phyloP scores from a whole-genome alignment of 2,113 vertebrate species.

The Meriones unguiculatus region DNA sequence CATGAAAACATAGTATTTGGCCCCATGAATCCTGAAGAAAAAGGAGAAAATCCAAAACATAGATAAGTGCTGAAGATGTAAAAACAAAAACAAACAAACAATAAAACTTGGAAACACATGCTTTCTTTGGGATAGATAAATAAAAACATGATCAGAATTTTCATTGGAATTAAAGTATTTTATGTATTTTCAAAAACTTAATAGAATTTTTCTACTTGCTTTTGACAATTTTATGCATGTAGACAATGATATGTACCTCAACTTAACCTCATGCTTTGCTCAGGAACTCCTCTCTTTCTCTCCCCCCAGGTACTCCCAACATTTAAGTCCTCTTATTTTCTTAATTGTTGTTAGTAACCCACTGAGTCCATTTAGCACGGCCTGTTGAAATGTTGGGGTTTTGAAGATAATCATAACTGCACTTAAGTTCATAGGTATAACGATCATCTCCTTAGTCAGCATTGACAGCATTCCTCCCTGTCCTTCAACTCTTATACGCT shows the following conservation, averaged over 20 bases:
- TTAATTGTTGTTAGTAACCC: not conserved
- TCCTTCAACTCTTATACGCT: not conserved
- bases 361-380: too few species aligned
- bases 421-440: not conserved
- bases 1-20: not conserved
- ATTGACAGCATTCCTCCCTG: not conserved
- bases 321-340: not conserved
- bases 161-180: not conserved
- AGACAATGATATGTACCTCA: not conserved
- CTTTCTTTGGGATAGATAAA: conserved; percentile 44
- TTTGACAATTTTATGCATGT: not conserved
- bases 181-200: not conserved
- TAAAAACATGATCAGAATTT: not conserved
- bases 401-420: not conserved
- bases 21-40: conserved; percentile 30
- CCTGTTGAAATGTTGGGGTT: not conserved
- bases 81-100: too few species aligned
- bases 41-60: conserved; percentile 26
- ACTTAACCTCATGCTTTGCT: not conserved
- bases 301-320: not conserved
- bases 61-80: not conserved
- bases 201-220: not conserved
- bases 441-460: not conserved
- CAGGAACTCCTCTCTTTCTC: not conserved
- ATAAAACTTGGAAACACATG: not conserved